Evolutionary conservation across 2,888 invertebrate species (phyloP).

Genomic region (Polia nebulosa): DNA sequence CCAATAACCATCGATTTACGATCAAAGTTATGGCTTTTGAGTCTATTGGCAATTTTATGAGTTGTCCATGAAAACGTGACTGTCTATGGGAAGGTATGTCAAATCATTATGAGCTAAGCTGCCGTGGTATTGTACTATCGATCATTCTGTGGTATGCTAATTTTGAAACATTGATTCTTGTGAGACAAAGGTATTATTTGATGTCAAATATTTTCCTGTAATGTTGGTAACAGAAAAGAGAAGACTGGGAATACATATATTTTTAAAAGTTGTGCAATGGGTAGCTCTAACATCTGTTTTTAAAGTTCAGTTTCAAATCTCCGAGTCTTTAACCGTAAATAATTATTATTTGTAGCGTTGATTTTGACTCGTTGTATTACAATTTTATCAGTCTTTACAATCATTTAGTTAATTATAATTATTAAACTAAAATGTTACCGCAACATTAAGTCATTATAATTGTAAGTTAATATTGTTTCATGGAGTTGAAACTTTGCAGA

Average conservation of each 20-base stretch:
- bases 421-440: slow-evolving; percentile 4
- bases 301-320: too few relatives aligned
- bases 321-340: too few relatives aligned
- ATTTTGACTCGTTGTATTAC: background rate
- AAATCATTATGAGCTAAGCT: slow-evolving; percentile 22
- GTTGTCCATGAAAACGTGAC: slow-evolving; percentile 11
- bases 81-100: slow-evolving; percentile 41
- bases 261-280: too few relatives aligned
- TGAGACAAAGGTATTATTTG: slow-evolving; percentile 5
- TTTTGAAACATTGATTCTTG: slow-evolving; percentile 19
- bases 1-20: slow-evolving; percentile 64
- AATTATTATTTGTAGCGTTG: background rate
- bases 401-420: background rate
- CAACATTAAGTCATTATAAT: slow-evolving; percentile 27
- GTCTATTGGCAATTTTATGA: slow-evolving; percentile 72
- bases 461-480: slow-evolving; percentile 24
- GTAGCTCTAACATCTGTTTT: too few relatives aligned
- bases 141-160: slow-evolving; percentile 1
- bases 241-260: too few relatives aligned
- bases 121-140: background rate
- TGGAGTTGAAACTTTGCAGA: slow-evolving; percentile 24
- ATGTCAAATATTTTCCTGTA: background rate
- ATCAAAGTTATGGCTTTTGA: slow-evolving; percentile 68
- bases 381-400: background rate
- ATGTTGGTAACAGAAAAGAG: too few relatives aligned